phyloP scores from a whole-genome alignment of 2,113 vertebrate genomes.

The Pseudolaguvia tuberculata region DNA sequence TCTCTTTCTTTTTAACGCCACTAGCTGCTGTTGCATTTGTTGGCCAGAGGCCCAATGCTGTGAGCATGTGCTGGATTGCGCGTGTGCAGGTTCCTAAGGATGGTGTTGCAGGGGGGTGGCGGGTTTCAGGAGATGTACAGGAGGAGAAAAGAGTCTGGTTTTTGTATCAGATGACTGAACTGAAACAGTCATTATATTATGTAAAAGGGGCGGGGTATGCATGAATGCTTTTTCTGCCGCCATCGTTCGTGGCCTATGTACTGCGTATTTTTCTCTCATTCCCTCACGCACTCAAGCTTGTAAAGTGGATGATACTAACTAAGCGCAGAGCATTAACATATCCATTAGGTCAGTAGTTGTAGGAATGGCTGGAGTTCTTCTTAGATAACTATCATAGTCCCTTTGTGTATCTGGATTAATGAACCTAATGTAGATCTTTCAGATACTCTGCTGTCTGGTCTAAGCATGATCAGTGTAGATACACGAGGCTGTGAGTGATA shows the following conservation, averaged over 20 bases:
- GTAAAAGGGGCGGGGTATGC: conserved; percentile 31
- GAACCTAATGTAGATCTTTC: conserved; percentile 48
- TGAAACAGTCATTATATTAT: conserved; percentile 55
- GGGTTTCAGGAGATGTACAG: conserved; percentile 35
- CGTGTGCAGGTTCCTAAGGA: conserved; percentile 43
- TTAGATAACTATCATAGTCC: not conserved
- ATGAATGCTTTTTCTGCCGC: conserved; percentile 50
- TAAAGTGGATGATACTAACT: conserved; percentile 54
- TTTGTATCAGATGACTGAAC: conserved; percentile 55
- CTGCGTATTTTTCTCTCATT: conserved; percentile 21
- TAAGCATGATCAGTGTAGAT: conserved; percentile 40
- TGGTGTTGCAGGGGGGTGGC: not conserved
- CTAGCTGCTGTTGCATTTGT: conserved; percentile 55
- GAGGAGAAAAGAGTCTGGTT: conserved; percentile 50
- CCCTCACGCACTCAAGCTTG: conserved; percentile 33
- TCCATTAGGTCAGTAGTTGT: conserved; percentile 49
- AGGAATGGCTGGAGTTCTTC: conserved; percentile 2
- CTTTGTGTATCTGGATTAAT: conserved; percentile 33
- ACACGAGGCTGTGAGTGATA: conserved; percentile 48
- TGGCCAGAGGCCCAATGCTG: conserved; percentile 57
- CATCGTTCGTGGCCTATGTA: conserved; percentile 59
- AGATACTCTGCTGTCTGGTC: conserved; percentile 48
- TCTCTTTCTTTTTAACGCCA: conserved; percentile 47
- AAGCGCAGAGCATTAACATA: conserved; percentile 20
- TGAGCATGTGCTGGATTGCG: conserved; percentile 52